Base-by-base conservation (phyloP, 1,140 invertebrate species). In the Drosophila miranda region DNA sequence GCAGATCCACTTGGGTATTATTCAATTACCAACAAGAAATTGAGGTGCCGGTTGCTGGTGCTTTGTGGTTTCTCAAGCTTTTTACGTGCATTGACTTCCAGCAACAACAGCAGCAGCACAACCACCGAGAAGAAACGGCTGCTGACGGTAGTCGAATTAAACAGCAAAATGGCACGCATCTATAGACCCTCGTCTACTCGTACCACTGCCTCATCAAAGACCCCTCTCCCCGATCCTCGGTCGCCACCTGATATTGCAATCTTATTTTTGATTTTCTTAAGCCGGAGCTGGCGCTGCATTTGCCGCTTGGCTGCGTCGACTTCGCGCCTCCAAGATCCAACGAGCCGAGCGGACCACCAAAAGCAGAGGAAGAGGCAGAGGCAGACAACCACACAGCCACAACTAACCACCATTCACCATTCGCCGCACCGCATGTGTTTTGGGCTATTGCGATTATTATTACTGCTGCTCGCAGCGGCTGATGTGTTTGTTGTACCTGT, bases 161-260 rank as follows among this genome's bases (percentile, higher is more conserved):
- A 75, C 82, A 75, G 64, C 73, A 78, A 86, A 87, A 81, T 78
- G 78, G 82, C 77, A 86, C 81, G 82, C 82, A 86, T 87, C 82
- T 68, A 87, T 86, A 81, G 53, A 48, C 46, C 41, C 46, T 52
- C 56, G 54, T 48, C 34, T 28, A 64, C 46, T 28, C 19, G 45
- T 19, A 16, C 69, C 30, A 7, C 7, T 16, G 11, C 34, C 8
- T 48, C 34, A 48, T 13, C 11, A n/a, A 16, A n/a, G 19, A 23
- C 8, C 8, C 4, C 14, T 8, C 7, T 52, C n/a, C 16, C 45
- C 46, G 55, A 38, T 30, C 11, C 43, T 13, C 21, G 8, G 5
- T 48, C 58, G 52, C 42, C 70, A 53, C 70, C 42, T 57, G 21
- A 54, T 67, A 75, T 74, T 75, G 71, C 72, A 75, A 75, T 75